Evolutionary conservation across 2,888 invertebrate species (phyloP), one percentile per base, ranked within the genome.

Genomic region (Aleiodes testaceus): DNA sequence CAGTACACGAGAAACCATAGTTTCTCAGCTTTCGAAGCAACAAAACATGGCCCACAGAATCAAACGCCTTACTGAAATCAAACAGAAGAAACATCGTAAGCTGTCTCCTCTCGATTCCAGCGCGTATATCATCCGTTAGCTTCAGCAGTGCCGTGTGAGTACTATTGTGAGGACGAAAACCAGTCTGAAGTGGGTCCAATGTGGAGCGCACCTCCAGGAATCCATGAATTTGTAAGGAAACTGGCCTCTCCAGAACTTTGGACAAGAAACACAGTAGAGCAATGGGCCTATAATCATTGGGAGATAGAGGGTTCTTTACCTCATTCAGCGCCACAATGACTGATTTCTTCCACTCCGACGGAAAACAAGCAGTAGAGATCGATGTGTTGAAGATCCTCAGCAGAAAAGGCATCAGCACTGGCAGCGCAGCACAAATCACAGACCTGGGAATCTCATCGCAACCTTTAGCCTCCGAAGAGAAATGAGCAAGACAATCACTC

Each of bases 1-100:
- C 2, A 2, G 11, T n/a, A 11, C 11, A 2, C n/a, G 5, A 45
- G 5, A 45, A 45, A 45, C 45, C 45, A 45, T 22, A 22, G 22
- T 22, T 4, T 22, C 22, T 22, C 22, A 22, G 22, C 4, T 22
- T 22, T 22, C 22, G 22, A 22, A 22, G 22, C 45, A 45, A n/a
- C 12, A 45, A 45, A 6, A 45, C 11, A 45, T n/a, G n/a, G 45
- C 11, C n/a, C 12, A n/a, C 45, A 2, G 45, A 3, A n/a, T 45
- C 45, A 45, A 45, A 45, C 45, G 45, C 45, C n/a, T 45, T 45
- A n/a, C 45, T 45, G 45, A 45, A 45, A n/a, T 45, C 45, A n/a
- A 45, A 45, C 5, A 45, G 45, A n/a, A 45, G 12, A n/a, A 45
- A 5, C 45, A n/a, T 22, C 22, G 22, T 22, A 3, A 22, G 22